Conservation (phyloP, 2,797 vertebrate genomes). For the Gymnopithys bicolor region DNA sequence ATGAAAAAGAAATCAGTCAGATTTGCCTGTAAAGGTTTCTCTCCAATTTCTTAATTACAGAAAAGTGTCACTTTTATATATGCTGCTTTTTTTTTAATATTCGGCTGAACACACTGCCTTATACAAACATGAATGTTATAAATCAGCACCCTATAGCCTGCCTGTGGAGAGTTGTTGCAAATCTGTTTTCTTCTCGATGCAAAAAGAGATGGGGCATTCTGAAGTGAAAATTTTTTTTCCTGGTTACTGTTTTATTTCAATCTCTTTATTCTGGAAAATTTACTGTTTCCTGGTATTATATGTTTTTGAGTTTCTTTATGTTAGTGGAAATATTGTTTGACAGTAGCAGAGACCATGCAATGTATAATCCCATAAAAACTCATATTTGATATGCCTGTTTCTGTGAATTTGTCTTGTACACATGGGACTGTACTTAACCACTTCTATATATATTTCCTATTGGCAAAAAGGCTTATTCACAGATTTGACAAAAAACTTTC, state of each 20-base stretch:
- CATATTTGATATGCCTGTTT: constrained; percentile 22
- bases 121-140: background rate
- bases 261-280: background rate
- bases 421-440: background rate
- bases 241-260: constrained; percentile 71
- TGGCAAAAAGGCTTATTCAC: background rate
- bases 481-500: background rate
- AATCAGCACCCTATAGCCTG: background rate
- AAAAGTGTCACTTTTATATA: background rate
- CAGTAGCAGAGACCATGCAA: background rate
- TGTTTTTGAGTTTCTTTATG: constrained; percentile 23
- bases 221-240: constrained; percentile 82
- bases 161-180: background rate
- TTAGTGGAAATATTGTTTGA: constrained; percentile 23
- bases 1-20: background rate
- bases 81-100: background rate
- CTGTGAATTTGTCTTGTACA: background rate
- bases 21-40: background rate
- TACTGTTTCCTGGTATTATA: background rate
- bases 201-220: constrained; percentile 79
- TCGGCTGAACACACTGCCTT: background rate
- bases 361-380: background rate
- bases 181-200: constrained; percentile 68
- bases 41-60: background rate
- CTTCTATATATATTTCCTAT: background rate